phyloP scores from a whole-genome alignment of 2,888 invertebrate genomes.

The Adelognathus sp. region DNA sequence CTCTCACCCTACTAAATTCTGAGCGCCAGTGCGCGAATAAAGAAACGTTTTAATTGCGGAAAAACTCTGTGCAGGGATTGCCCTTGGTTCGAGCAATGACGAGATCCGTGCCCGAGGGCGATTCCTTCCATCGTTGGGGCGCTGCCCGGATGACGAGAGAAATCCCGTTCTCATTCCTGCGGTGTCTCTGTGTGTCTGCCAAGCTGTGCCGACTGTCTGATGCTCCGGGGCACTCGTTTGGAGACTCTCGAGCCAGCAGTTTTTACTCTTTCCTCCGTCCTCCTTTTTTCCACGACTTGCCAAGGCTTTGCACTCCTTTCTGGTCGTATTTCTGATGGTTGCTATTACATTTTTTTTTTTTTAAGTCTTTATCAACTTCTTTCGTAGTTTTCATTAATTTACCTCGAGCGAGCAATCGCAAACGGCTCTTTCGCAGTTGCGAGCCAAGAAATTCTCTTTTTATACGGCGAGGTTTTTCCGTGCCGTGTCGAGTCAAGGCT shows the following conservation, averaged over 20 bases:
- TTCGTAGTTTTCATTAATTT: constrained; percentile 34
- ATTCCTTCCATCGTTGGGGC: background rate
- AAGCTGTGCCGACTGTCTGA: background rate
- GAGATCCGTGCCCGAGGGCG: constrained; percentile 22
- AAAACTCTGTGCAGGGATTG: constrained; percentile 43
- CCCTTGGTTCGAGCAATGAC: constrained; percentile 17
- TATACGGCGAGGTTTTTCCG: background rate
- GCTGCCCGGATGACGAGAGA: background rate
- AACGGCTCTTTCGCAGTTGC: background rate
- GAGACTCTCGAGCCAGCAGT: constrained; percentile 15
- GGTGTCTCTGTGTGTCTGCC: constrained; percentile 10
- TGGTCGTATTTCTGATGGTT: background rate
- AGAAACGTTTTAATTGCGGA: constrained; percentile 66
- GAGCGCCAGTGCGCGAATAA: constrained; percentile 55
- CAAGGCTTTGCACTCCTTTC: constrained; percentile 36
- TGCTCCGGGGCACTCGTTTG: background rate
- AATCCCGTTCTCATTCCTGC: constrained; percentile 33
- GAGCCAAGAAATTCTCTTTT: constrained; percentile 6
- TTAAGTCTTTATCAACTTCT: constrained; percentile 21
- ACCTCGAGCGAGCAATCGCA: background rate
- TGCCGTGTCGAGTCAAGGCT: constrained; percentile 15
- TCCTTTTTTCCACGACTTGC: constrained; percentile 23
- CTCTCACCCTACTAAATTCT: constrained; percentile 2
- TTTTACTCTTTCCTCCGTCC: constrained; percentile 38
- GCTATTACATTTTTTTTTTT: constrained; percentile 1